Evolutionary conservation across 1,140 invertebrate genomes (phyloP), one percentile per base, ranked within the genome.

Genomic region (Drosophila lacertosa): DNA sequence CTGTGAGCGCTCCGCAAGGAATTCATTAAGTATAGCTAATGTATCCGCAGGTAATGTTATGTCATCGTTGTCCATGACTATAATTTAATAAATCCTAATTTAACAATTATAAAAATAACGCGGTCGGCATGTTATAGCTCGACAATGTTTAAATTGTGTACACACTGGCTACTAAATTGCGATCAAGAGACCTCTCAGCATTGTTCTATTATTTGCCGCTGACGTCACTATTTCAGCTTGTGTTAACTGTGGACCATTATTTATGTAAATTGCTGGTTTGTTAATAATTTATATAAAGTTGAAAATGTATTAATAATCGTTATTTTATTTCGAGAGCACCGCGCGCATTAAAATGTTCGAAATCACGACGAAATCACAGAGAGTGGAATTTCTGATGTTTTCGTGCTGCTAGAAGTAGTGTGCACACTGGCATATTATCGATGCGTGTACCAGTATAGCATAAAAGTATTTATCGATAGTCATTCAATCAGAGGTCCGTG

Each of bases 1-100:
- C 89, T 94, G 93, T 37, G 94, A 91, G 81, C 95, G 94, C 89
- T 98, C 97, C 16, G 91, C 76, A 65, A 97, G 95, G 92, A 98
- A 98, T 91, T 98, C 95, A 79, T 97, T 93, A 1, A 98, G 91
- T 11, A 96, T 96, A 53, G 93, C 93, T 69, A 97, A 92, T 5
- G 97, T 95, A 72, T 95, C 94, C 2, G 94, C 92, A 10, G 96
- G 95, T 10, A 98, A 92, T 66, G 92, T 90, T 1, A 93, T 82
- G 74, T 97, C 95, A 66, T 96, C 95, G 13, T 79, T 57, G 10
- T 71, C 86, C 89, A 91, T 89, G 10, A 7, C 32, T 50, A 37
- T 35, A 5, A 24, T 20, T 48, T 40, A 2, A 24, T 15, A 55
- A n/a, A 47, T 18, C 13, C 2, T 2, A 9, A 22, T 2, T 2